Conservation (phyloP, 2,888 invertebrate genomes). For the Meteorus cinctellus region DNA sequence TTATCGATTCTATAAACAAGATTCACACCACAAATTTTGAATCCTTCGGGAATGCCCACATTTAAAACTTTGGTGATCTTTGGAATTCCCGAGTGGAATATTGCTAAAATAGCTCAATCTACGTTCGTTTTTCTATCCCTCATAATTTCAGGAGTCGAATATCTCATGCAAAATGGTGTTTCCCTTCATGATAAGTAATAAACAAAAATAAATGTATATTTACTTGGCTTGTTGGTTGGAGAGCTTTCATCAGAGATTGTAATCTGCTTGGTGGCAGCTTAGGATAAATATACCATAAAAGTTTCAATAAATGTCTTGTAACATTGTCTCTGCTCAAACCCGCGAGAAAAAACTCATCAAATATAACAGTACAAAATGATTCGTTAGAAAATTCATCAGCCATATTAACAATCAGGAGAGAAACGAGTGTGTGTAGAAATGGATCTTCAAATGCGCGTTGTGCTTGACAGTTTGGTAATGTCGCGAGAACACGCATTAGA, state of each 20-base stretch:
- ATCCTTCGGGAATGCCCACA: too few species aligned
- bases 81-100: too few species aligned
- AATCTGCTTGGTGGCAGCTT: conserved; percentile 87
- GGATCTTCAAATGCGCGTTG: conserved; percentile 96
- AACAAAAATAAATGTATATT: conserved; percentile 37
- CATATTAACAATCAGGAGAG: conserved; percentile 85
- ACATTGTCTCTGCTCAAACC: conserved; percentile 93
- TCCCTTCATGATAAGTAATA: background rate
- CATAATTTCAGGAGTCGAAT: too few species aligned
- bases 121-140: too few species aligned
- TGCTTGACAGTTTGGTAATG: conserved; percentile 91
- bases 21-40: too few species aligned
- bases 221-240: conserved; percentile 78
- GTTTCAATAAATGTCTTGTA: conserved; percentile 90
- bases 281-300: conserved; percentile 92
- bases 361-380: conserved; percentile 95
- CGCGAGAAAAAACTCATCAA: conserved; percentile 96
- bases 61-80: too few species aligned
- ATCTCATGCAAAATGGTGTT: too few species aligned
- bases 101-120: too few species aligned
- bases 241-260: conserved; percentile 86
- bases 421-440: conserved; percentile 92
- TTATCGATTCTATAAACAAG: too few species aligned
- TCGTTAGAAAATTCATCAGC: conserved; percentile 94
- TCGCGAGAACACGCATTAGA: conserved; percentile 89